These are phyloP conservation scores for Eutrigla gurnardus DNA, from an alignment of 2,797 vertebrate genomes.

Conservation along the genomic window DNA sequence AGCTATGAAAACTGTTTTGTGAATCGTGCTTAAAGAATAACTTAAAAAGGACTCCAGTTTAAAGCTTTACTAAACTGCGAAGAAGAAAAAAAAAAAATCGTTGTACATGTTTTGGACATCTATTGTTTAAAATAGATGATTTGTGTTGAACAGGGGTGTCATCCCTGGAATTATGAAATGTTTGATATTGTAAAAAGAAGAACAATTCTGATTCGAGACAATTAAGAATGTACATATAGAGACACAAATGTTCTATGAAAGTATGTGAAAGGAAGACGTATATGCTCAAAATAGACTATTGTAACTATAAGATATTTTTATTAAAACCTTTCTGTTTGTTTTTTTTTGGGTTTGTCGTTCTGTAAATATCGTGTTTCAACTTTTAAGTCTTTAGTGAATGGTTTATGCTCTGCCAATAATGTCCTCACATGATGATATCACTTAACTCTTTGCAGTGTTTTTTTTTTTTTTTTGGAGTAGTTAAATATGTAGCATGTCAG, in stretches of 20 bases:
- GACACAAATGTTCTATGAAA: constrained; percentile 97
- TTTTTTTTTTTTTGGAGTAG: constrained; percentile 51
- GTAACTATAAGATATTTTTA: constrained; percentile 99
- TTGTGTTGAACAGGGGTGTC: constrained; percentile 89
- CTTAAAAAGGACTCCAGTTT: constrained; percentile 85
- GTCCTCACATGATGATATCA: constrained; percentile 77
- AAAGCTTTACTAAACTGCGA: constrained; percentile 96
- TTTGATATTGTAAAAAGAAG: constrained; percentile 98
- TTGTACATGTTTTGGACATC: constrained; percentile 93
- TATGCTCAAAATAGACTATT: constrained; percentile 99
- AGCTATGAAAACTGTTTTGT: constrained; percentile 66
- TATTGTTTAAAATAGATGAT: constrained; percentile 99
- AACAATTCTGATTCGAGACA: constrained; percentile 88
- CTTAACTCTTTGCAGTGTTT: constrained; percentile 77
- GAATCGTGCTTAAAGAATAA: constrained; percentile 80
- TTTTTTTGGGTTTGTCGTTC: constrained; percentile 74
- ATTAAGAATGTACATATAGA: constrained; percentile 97
- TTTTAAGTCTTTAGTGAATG: constrained; percentile 81
- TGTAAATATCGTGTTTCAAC: constrained; percentile 97
- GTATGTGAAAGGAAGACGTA: constrained; percentile 93
- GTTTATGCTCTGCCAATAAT: constrained; percentile 82
- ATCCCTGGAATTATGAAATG: constrained; percentile 89
- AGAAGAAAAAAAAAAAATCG: constrained; percentile 81
- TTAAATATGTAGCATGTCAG: constrained; percentile 80
- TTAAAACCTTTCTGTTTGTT: constrained; percentile 87